phyloP scores from a whole-genome alignment of 2,797 vertebrate species.

The Iguana delicatissima region DNA sequence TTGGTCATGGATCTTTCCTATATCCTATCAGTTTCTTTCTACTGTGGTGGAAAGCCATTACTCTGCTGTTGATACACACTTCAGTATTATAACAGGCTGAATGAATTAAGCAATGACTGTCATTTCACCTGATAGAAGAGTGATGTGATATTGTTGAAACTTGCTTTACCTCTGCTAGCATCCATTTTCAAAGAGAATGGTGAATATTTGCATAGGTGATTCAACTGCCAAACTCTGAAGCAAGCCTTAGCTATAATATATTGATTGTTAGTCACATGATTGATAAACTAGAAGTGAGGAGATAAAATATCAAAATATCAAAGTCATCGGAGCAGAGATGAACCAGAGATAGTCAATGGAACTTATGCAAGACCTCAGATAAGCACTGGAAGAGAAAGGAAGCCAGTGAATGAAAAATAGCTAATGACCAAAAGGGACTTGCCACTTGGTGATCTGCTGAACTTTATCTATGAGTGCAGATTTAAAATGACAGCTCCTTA shows the following conservation, averaged over 20 bases:
- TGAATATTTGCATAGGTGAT: conserved; percentile 40
- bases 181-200: conserved; percentile 21
- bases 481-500: conserved; percentile 38
- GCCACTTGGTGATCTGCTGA: conserved; percentile 33
- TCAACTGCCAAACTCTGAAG: conserved; percentile 25
- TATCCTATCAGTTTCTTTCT: background rate
- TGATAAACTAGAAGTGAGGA: conserved; percentile 47
- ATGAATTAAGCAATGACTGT: background rate
- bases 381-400: background rate
- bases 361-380: conserved; percentile 7
- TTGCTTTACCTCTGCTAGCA: background rate
- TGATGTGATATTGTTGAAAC: background rate
- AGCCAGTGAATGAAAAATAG: conserved; percentile 18
- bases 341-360: conserved; percentile 10
- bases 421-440: background rate
- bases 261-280: conserved; percentile 48
- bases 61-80: background rate
- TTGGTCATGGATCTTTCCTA: background rate
- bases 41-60: background rate
- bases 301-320: conserved; percentile 55
- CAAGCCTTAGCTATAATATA: conserved; percentile 40
- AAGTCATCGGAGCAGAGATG: conserved; percentile 33
- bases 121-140: background rate
- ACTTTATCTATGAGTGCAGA: conserved; percentile 27
- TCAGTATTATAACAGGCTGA: background rate